Evolutionary conservation across 2,888 invertebrate species (phyloP).

Genomic region (Epistrophella euchroma): DNA sequence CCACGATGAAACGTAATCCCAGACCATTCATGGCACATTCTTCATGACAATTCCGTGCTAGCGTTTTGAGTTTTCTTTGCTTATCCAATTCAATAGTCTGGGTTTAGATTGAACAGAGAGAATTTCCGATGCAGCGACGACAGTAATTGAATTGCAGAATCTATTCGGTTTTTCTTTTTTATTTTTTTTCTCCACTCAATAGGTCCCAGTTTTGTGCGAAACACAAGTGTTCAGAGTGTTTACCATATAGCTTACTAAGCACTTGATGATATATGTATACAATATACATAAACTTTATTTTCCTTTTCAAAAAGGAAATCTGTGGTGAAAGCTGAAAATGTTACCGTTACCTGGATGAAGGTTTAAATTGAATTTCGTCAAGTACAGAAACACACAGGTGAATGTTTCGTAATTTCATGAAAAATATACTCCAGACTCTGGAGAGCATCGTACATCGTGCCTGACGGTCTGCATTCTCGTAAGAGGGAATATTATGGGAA

Average conservation of each 20-base stretch:
- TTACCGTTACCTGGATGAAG: slow-evolving; percentile 62
- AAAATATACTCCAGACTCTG: slow-evolving; percentile 16
- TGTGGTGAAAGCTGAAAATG: slow-evolving; percentile 56
- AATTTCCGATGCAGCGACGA: slow-evolving; percentile 59
- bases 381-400: slow-evolving; percentile 24
- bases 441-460: slow-evolving; percentile 12
- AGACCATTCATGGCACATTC: slow-evolving; percentile 55
- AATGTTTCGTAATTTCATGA: slow-evolving; percentile 30
- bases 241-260: slow-evolving; percentile 59
- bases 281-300: no score
- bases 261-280: slow-evolving; percentile 53
- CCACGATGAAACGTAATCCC: slow-evolving; percentile 63
- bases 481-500: background rate
- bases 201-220: slow-evolving; percentile 19
- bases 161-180: slow-evolving; percentile 9
- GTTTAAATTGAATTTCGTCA: slow-evolving; percentile 61
- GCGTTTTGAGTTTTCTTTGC: slow-evolving; percentile 14
- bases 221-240: slow-evolving; percentile 50
- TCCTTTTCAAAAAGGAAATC: slow-evolving; percentile 20
- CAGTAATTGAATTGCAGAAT: slow-evolving; percentile 71
- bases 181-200: background rate
- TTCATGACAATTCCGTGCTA: slow-evolving; percentile 30
- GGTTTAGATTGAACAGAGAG: slow-evolving; percentile 41
- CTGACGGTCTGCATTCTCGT: slow-evolving; percentile 4
- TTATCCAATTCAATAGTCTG: slow-evolving; percentile 33